phyloP scores from a whole-genome alignment of 2,888 invertebrate genomes.

The Lottia scabra region DNA sequence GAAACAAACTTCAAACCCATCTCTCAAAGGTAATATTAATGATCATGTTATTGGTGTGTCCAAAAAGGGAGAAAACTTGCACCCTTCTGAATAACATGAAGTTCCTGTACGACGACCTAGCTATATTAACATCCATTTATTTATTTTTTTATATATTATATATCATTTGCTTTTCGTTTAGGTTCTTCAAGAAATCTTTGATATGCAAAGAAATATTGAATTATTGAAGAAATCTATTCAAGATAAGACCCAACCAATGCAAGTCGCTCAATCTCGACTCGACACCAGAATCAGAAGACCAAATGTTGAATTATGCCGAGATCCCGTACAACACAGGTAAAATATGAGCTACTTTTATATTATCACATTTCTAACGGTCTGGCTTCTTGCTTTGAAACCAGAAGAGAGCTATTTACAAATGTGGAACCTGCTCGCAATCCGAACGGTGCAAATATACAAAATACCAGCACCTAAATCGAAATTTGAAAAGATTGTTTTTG shows the following conservation, averaged over 20 bases:
- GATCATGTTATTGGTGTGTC: not conserved
- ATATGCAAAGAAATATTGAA: slow-evolving; percentile 90
- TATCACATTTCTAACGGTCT: no score
- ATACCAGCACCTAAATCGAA: no score
- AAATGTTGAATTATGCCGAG: slow-evolving; percentile 89
- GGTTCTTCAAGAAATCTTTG: slow-evolving; percentile 93
- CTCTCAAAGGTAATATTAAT: slow-evolving; percentile 56
- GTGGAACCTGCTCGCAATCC: no score
- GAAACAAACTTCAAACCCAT: slow-evolving; percentile 67
- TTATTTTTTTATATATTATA: no score
- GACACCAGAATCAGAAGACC: slow-evolving; percentile 89
- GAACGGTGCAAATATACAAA: no score
- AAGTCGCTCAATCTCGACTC: slow-evolving; percentile 81
- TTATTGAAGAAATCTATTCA: slow-evolving; percentile 88
- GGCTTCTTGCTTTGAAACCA: no score
- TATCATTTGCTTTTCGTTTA: slow-evolving; percentile 65
- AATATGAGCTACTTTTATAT: no score
- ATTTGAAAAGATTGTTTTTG: no score
- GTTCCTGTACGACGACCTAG: not conserved
- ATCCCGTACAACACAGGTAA: slow-evolving; percentile 84
- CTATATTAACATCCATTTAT: no score
- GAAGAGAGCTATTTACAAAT: no score
- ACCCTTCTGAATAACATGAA: not conserved
- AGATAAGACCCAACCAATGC: slow-evolving; percentile 77
- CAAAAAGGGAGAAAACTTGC: no score